Conservation (phyloP, 2,797 vertebrate genomes). For the Lacerta agilis region DNA sequence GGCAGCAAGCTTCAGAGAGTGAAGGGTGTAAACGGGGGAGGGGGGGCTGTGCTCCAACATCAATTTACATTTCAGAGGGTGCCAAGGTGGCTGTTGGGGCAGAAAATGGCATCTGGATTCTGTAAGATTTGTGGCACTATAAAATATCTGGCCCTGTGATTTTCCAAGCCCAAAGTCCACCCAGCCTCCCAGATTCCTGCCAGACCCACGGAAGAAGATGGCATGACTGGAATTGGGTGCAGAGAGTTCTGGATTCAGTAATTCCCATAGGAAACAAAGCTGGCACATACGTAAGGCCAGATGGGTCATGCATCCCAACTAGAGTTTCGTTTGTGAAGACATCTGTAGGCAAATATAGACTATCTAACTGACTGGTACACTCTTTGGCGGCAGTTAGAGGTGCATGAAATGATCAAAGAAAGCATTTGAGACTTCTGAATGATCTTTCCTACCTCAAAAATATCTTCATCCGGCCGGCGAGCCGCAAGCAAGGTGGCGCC, state of each 20-base stretch:
- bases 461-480: conserved; percentile 81
- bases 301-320: not conserved
- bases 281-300: not conserved
- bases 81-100: not conserved
- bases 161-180: not conserved
- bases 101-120: not conserved
- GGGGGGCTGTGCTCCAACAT: not conserved
- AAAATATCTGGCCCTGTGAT: not conserved
- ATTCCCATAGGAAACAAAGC: not conserved
- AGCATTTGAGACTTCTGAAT: not conserved
- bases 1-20: not conserved
- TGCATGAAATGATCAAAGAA: not conserved
- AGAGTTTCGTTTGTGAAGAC: not conserved
- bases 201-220: not conserved
- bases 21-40: not conserved
- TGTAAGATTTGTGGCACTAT: not conserved
- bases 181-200: not conserved
- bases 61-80: not conserved
- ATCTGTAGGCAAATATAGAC: not conserved
- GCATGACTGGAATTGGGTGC: not conserved
- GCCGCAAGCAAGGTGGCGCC: conserved; percentile 88
- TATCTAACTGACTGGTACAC: no score
- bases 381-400: no score
- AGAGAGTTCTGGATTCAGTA: not conserved
- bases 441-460: conserved; percentile 86